phyloP scores from a whole-genome alignment of 1,140 invertebrate species.

The Physella acuta region DNA sequence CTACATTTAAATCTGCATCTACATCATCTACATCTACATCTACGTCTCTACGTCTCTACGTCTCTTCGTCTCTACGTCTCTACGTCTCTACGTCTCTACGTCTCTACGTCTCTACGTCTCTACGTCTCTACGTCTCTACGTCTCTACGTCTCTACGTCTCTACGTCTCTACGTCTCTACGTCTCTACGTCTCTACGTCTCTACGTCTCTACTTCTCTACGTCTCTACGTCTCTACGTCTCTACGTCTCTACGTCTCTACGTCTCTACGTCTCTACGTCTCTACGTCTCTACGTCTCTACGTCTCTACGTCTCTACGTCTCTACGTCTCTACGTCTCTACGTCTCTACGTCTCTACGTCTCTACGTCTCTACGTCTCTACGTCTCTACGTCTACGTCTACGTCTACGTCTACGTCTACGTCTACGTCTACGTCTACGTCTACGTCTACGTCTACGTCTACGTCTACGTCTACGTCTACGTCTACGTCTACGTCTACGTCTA shows the following conservation, averaged over 20 bases:
- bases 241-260: background rate
- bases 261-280: background rate
- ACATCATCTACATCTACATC: background rate
- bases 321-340: background rate
- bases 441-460: no score
- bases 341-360: background rate
- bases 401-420: background rate
- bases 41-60: background rate
- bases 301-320: background rate
- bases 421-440: background rate
- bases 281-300: background rate
- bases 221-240: background rate
- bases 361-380: background rate
- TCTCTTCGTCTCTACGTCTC: background rate
- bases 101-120: background rate
- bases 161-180: background rate
- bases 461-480: no score
- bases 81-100: background rate
- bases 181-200: background rate
- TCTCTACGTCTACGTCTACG: background rate
- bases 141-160: constrained; percentile 5
- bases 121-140: background rate
- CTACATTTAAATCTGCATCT: background rate
- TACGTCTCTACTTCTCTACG: constrained; percentile 2
- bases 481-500: no score